Base-by-base conservation (phyloP, 1,140 invertebrate species). In the Saxidomus purpurata region DNA sequence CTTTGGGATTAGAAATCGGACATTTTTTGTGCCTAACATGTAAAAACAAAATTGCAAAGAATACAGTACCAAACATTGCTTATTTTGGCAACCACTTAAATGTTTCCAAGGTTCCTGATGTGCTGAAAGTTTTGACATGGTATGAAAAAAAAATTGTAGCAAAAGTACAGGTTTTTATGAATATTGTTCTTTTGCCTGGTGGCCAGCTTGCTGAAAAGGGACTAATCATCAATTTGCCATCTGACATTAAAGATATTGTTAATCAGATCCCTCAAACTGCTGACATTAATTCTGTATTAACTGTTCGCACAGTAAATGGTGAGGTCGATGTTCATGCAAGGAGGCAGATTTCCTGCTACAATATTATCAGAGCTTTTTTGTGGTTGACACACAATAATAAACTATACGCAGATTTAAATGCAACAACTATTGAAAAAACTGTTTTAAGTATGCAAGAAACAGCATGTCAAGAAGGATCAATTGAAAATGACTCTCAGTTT, bases 371-470 rank as follows among this genome's bases (percentile, higher is more conserved):
- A 25, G 77, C 90, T 31, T 69, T 91, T 9, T n/a, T 17, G 0
- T 90, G 90, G 90, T 52, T 91, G 19, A 90, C 84, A 79, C 25
- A 67, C 40, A 77, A 91, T 40, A 91, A 91, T 84, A 1, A 9
- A 22, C 59, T 91, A 25, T 91, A 88, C 47, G 9, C 9, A 13
- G 28, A 88, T 52, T 61, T 89, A 22, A 22, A 55, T 22, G 15
- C 28, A 40, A 19, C 22, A 79, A 59, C 9, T 82, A 0, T 40
- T 25, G 36, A n/a, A 63, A 52, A 85, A 25, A 8, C 13, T 22
- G 1, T 25, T 15, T 82, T 6, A 22, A 82, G 28, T 77, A 34
- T 55, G 1, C 8, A n/a, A 15, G 63, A 34, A 49, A 28, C 25
- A 31, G 59, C 15, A 36, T 31, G 34, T 81, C 0, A 22, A 6